Base-by-base conservation (phyloP, 2,888 invertebrate species). In the Keiferia lycopersicella region DNA sequence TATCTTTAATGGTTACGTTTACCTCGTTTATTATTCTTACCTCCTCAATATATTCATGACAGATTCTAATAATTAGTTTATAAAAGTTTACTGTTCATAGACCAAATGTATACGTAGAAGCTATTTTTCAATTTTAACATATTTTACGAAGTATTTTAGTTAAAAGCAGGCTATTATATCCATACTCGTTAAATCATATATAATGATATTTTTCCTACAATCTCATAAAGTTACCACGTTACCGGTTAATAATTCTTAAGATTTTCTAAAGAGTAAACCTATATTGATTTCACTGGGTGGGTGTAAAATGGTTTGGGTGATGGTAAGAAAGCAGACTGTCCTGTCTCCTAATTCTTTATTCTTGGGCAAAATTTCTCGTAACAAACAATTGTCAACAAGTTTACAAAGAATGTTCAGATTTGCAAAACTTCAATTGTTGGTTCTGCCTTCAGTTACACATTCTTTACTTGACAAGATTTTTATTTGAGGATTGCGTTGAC, bases 31-130 rank as follows among this genome's bases (percentile, higher is more conserved):
- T 58, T 65, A 61, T 64, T 60, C 62, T 64, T 61, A 66, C 64
- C 66, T 74, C 69, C 39, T 8, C 12, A 8, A 22, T 22, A 64
- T 72, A 70, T 71, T 70, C 70, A 66, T 69, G 69, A 68, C 66
- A 61, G 56, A 74, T 73, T 70, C 67, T 64, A 68, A 69, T 67
- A 65, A 70, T 71, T 71, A 45, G 30, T 65, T 65, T 57, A 60
- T 63, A 45, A 63, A 61, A 63, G 38, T 63, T 58, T 61, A 18
- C 48, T 41, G 38, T 60, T 63, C 65, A 58, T 65, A 62, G 11
- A 66, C 80, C 82, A 79, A 79, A 77, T 34, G 34, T n/a, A n/a
- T n/a, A n/a, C n/a, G n/a, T 34, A 84, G 83, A 84, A 79, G 84
- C 84, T 84, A 82, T 75, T 26, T 53, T 50, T 50, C 56, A 39